Evolutionary conservation across 2,888 invertebrate species (phyloP).

Genomic region (Chymomyza fuscimana): DNA sequence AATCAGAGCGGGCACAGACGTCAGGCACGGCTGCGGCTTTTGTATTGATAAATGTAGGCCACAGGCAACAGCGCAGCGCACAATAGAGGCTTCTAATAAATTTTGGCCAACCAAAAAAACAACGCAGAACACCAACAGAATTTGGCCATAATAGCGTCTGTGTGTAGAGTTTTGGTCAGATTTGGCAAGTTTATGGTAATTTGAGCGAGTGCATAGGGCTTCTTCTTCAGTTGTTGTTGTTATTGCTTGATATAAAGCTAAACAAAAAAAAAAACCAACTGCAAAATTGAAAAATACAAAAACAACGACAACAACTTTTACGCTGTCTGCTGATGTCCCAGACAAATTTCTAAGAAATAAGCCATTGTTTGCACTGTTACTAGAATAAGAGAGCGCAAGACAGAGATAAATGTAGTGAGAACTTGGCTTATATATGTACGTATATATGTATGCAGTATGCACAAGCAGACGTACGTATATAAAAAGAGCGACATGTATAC

Average conservation of each 20-base stretch:
- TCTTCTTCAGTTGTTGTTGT: slow-evolving; percentile 6
- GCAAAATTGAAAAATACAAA: neutral
- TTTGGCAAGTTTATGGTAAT: slow-evolving; percentile 5
- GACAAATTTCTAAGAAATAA: slow-evolving; percentile 65
- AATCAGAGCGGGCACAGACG: slow-evolving; percentile 29
- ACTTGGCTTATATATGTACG: neutral
- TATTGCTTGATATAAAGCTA: slow-evolving; percentile 39
- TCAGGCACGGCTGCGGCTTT: neutral
- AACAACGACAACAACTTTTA: slow-evolving; percentile 1
- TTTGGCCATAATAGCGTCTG: neutral
- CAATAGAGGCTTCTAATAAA: neutral
- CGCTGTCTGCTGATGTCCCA: slow-evolving; percentile 59
- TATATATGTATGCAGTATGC: neutral
- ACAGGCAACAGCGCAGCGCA: slow-evolving; percentile 45
- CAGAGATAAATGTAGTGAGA: neutral
- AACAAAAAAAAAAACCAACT: neutral
- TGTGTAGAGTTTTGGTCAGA: neutral
- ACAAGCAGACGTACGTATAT: neutral
- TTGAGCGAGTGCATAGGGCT: slow-evolving; percentile 6
- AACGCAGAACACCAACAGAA: neutral
- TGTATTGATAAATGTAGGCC: slow-evolving; percentile 58
- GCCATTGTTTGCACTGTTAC: slow-evolving; percentile 25
- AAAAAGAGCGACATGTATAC: neutral
- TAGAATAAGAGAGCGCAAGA: neutral
- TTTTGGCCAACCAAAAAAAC: slow-evolving; percentile 1